These are phyloP conservation scores for Xestia sexstrigata DNA, from an alignment of 2,888 invertebrate species.

Conservation along the genomic window DNA sequence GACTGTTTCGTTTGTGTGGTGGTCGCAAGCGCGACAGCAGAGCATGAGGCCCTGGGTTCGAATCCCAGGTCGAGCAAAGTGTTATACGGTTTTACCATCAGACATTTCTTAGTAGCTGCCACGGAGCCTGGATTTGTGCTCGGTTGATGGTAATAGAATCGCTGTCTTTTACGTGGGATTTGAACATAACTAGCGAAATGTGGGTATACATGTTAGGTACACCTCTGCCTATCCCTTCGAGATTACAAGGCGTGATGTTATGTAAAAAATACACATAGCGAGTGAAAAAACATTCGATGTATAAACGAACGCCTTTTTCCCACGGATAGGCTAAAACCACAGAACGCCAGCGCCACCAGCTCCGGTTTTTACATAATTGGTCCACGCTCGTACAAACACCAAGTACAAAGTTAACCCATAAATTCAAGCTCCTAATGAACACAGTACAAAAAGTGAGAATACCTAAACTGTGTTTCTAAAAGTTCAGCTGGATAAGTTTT, in stretches of 20 bases:
- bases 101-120: too few relatives aligned
- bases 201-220: too few relatives aligned
- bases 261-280: not conserved
- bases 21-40: not conserved
- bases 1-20: not conserved
- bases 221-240: not conserved
- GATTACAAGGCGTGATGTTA: not conserved
- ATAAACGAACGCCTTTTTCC: not conserved
- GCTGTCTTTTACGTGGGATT: too few relatives aligned
- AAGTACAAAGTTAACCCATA: not conserved
- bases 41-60: too few relatives aligned
- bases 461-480: not conserved
- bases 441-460: not conserved
- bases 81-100: too few relatives aligned
- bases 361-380: not conserved
- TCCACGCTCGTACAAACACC: not conserved
- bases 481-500: not conserved
- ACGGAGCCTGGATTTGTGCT: too few relatives aligned
- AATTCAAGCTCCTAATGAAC: not conserved
- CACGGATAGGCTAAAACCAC: not conserved
- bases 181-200: too few relatives aligned
- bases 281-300: not conserved
- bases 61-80: too few relatives aligned
- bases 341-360: not conserved
- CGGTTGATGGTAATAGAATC: too few relatives aligned